A percentile compares a stretch with the other conserved stretches of the same genome.
Conservation (phyloP, 2,113 vertebrate species). For the Piaya cayana region DNA sequence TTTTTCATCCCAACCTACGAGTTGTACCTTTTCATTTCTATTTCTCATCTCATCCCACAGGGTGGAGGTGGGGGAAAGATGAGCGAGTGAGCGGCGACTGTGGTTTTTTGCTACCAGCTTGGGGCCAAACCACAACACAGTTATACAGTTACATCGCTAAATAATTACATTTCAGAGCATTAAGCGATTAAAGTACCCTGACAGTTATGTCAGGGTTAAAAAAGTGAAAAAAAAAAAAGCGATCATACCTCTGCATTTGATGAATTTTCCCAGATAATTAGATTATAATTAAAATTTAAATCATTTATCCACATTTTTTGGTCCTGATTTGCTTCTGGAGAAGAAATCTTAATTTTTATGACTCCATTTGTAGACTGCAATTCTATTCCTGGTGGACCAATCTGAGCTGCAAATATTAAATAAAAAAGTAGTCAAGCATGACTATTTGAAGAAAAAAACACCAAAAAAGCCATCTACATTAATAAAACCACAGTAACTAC, state of each 20-base stretch:
- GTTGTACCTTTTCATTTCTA: no score
- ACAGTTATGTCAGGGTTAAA: not conserved
- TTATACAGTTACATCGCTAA: not conserved
- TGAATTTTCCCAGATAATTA: slow-evolving; percentile 69
- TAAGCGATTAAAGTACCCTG: not conserved
- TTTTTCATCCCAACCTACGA: no score
- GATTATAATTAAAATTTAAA: not conserved
- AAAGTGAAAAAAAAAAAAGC: not conserved
- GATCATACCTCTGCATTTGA: slow-evolving; percentile 37
- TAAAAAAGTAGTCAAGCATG: not conserved
- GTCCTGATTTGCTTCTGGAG: slow-evolving; percentile 43
- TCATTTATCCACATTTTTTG: slow-evolving; percentile 43
- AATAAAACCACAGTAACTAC: not conserved
- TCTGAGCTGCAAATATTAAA: slow-evolving; percentile 58
- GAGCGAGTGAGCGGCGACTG: no score
- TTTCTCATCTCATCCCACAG: no score
- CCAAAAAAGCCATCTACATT: not conserved
- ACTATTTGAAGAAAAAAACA: not conserved
- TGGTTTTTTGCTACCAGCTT: no score
- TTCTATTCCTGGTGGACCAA: slow-evolving; percentile 68
- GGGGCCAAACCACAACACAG: not conserved
- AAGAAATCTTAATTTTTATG: slow-evolving; percentile 50
- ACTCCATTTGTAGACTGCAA: slow-evolving; percentile 64
- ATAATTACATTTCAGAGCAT: not conserved
- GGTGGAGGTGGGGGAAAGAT: no score